Conservation (phyloP, 1,140 invertebrate species). For the Ganaspis sp. region DNA sequence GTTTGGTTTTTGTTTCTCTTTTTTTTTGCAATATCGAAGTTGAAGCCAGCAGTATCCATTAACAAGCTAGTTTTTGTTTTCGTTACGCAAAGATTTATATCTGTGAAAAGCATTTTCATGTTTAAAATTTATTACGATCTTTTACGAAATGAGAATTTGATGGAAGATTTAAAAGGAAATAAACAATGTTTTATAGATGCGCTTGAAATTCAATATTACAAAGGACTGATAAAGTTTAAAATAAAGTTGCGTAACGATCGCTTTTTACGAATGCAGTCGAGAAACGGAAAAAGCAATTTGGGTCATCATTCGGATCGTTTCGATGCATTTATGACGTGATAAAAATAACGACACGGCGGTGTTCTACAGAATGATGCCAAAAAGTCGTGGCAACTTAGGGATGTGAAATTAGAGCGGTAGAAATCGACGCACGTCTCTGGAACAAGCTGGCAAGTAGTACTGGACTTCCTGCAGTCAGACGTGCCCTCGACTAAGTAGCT, state of each 20-base stretch:
- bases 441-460: constrained; percentile 53
- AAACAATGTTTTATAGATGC: no score
- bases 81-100: no score
- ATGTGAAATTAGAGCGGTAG: constrained; percentile 56
- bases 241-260: no score
- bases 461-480: constrained; percentile 40
- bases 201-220: no score
- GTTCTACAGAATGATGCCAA: constrained; percentile 31
- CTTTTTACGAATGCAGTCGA: background rate
- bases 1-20: no score
- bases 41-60: no score
- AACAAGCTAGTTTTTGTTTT: no score
- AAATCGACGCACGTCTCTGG: constrained; percentile 59
- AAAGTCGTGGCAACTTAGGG: background rate
- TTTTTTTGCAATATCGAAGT: no score
- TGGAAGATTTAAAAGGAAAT: no score
- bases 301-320: constrained; percentile 48
- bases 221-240: constrained; percentile 11
- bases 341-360: constrained; percentile 45
- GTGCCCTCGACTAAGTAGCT: constrained; percentile 36
- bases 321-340: constrained; percentile 45
- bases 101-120: no score
- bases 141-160: no score
- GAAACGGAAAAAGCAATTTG: constrained; percentile 42
- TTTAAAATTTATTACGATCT: no score